phyloP scores from a whole-genome alignment of 2,113 vertebrate species.

The Pongo pygmaeus region DNA sequence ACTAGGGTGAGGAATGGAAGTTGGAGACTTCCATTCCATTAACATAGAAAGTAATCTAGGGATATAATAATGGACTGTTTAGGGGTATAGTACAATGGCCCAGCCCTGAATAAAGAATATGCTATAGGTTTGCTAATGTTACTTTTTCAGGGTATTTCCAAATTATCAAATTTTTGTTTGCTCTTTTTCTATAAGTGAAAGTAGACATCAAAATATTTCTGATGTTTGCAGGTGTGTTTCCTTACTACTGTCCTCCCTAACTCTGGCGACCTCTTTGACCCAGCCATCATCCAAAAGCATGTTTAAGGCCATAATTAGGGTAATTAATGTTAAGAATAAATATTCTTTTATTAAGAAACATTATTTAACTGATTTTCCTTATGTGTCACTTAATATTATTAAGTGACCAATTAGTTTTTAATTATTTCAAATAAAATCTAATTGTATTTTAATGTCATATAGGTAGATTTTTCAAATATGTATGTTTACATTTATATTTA shows the following conservation, averaged over 20 bases:
- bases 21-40: no score
- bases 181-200: background rate
- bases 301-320: background rate
- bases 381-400: background rate
- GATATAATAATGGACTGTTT: background rate
- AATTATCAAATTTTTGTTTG: background rate
- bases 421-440: slow-evolving; percentile 26
- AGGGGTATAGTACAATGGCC: background rate
- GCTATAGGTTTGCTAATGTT: background rate
- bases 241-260: background rate
- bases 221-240: background rate
- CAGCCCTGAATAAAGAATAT: background rate
- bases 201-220: background rate
- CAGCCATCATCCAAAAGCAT: background rate
- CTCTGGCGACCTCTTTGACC: background rate
- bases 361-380: background rate
- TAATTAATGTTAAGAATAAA: background rate
- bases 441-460: background rate
- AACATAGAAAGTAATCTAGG: background rate
- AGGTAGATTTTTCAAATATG: background rate
- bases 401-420: background rate
- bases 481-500: background rate
- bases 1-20: background rate
- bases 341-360: background rate
- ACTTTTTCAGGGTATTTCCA: background rate